These are phyloP conservation scores for Champsocephalus gunnari DNA, from an alignment of 2,797 vertebrate genomes.

Conservation along the genomic window DNA sequence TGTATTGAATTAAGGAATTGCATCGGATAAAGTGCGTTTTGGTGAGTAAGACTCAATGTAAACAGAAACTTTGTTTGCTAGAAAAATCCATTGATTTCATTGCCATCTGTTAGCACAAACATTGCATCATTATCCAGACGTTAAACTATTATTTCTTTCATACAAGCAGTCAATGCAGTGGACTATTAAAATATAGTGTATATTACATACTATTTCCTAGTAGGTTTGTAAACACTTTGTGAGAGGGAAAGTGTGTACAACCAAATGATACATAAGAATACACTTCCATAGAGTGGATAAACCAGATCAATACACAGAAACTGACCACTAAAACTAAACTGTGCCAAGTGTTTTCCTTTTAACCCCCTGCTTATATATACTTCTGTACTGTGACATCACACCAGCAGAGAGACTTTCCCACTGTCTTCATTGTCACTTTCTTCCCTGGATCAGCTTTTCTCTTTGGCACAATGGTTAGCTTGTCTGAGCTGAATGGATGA, in stretches of 20 bases:
- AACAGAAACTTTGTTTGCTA: slow-evolving; percentile 6
- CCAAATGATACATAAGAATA: slow-evolving; percentile 6
- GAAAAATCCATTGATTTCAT: background rate
- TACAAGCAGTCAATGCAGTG: background rate
- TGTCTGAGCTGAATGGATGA: slow-evolving; percentile 52
- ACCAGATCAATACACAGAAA: background rate
- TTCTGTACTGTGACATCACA: slow-evolving; percentile 34
- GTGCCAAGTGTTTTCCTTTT: slow-evolving; percentile 2
- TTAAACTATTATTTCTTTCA: background rate
- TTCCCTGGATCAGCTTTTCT: slow-evolving; percentile 32
- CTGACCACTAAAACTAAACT: background rate
- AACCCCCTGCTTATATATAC: background rate
- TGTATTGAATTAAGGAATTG: background rate
- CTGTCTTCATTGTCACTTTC: slow-evolving; percentile 32
- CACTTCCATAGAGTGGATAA: background rate
- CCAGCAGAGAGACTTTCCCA: slow-evolving; percentile 21
- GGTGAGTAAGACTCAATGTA: background rate
- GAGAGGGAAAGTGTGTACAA: background rate
- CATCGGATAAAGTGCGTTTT: background rate
- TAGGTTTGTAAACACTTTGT: background rate
- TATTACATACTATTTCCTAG: background rate
- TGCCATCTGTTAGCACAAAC: background rate
- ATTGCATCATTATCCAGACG: background rate
- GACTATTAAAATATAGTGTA: background rate
- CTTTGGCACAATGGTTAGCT: slow-evolving; percentile 46